These are phyloP conservation scores for Willisornis vidua DNA, from an alignment of 2,113 vertebrate genomes.

Conservation along the genomic window DNA sequence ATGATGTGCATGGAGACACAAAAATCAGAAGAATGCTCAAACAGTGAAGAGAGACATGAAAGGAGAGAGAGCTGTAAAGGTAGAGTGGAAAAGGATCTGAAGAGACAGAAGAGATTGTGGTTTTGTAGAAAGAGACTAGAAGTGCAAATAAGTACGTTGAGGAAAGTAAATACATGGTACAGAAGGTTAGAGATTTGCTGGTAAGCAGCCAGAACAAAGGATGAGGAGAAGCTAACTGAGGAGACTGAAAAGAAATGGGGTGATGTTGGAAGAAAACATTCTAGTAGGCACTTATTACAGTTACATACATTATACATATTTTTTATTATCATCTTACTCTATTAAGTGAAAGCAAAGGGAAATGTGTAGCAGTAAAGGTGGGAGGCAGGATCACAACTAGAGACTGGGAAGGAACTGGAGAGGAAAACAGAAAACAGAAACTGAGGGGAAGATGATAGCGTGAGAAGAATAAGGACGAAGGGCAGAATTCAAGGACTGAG, in stretches of 20 bases:
- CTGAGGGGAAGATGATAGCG: background rate
- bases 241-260: background rate
- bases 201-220: background rate
- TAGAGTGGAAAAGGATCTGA: background rate
- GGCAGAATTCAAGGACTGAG: background rate
- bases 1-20: background rate
- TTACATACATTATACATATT: background rate
- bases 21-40: background rate
- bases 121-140: background rate
- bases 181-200: background rate
- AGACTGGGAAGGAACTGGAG: background rate
- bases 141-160: background rate
- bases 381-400: background rate
- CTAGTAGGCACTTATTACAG: background rate
- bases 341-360: background rate
- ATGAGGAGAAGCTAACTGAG: background rate
- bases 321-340: background rate
- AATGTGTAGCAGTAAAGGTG: background rate
- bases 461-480: background rate
- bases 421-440: background rate
- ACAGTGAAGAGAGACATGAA: background rate
- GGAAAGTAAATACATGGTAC: background rate
- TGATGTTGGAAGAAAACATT: background rate
- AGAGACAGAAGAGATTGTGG: background rate
- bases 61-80: background rate